Evolutionary conservation across 1,140 invertebrate genomes (phyloP), one percentile per base, ranked within the genome.

Genomic region (Ceratosolen fusciceps): DNA sequence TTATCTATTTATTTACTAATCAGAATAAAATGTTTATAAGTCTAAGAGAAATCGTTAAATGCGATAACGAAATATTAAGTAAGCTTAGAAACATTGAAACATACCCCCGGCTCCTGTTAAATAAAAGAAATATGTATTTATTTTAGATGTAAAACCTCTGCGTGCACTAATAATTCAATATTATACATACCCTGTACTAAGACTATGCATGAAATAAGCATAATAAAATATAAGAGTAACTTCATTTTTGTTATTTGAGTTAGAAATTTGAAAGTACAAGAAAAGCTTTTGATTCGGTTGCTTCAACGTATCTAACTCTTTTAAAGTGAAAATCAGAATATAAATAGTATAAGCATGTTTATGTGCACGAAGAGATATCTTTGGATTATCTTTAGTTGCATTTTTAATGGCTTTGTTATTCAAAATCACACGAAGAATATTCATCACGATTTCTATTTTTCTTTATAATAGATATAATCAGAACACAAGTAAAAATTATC

Each of bases 361-460:
- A 65, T 37, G 60, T 65, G 31, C 60, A 65, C 60, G 60, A 65
- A 65, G 19, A 47, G 14, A n/a, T 65, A 65, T 26, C 31, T 65
- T 37, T 37, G 10, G 37, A 37, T 65, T 65, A 65, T 65, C 31
- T 65, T 62, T 37, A 65, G 37, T 21, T 65, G 60, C 2, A 16
- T 37, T 65, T 65, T 65, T 31, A n/a, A 65, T 65, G 26, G 60
- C 37, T 65, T 65, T 65, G 60, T 65, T 65, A 65, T 65, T 65
- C 34, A 65, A 65, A 65, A 7, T n/a, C 9, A 65, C 16, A 37
- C 31, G 5, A 2, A n/a, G 1, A 65, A 65, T 37, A 34, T 31
- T 37, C 8, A 5, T 65, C 31, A 65, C 60, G 31, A 65, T 37
- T 62, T 34, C 1, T 31, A 62, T 62, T 37, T 60, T 60, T 60